Percentiles rank a stretch among this genome's conserved stretches.
Evolutionary conservation across 2,113 vertebrate genomes (phyloP).

Genomic region (Tor tambroides): DNA sequence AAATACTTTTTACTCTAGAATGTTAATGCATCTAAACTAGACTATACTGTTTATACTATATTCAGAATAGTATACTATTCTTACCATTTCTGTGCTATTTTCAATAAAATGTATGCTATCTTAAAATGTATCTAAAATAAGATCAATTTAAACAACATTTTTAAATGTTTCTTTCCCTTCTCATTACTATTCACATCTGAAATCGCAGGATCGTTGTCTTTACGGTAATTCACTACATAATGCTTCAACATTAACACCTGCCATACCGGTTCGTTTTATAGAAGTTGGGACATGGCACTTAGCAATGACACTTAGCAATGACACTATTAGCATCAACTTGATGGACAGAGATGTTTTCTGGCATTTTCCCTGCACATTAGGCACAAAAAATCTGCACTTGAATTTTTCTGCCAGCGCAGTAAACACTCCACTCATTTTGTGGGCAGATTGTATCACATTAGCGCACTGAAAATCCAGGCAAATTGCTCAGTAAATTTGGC

Average conservation of each 20-base stretch:
- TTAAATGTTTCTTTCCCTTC: neutral
- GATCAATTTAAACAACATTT: neutral
- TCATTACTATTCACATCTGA: neutral
- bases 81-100: neutral
- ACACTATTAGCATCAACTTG: constrained; percentile 29
- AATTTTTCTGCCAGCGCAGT: constrained; percentile 5
- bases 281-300: neutral
- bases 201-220: neutral
- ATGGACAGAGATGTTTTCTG: constrained; percentile 11
- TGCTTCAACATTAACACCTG: constrained; percentile 6
- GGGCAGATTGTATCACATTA: constrained; percentile 52
- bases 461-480: constrained; percentile 31
- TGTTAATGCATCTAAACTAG: neutral
- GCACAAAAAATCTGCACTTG: constrained; percentile 27
- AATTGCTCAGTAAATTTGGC: constrained; percentile 30
- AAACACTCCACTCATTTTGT: constrained; percentile 41
- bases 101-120: neutral
- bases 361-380: constrained; percentile 23
- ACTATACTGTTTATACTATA: neutral
- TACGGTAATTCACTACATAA: neutral
- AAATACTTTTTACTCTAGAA: neutral
- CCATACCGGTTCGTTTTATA: neutral
- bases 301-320: neutral
- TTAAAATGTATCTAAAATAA: neutral
- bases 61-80: neutral